These are phyloP conservation scores for Leucoraja ocellata DNA, from an alignment of 2,797 vertebrate species.

Conservation along the genomic window DNA sequence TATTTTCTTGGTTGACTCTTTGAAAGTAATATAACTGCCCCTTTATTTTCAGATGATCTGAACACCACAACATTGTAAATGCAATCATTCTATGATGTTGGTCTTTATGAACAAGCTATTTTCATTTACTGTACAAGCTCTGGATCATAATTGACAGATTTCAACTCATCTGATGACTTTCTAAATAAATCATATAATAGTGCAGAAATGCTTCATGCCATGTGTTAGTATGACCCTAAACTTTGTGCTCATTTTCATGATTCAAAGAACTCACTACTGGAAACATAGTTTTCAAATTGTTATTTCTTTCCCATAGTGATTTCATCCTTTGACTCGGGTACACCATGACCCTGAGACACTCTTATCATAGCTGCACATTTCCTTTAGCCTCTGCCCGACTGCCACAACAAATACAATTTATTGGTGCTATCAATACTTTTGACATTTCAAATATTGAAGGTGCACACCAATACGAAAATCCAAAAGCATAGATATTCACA, in stretches of 20 bases:
- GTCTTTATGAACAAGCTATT: not conserved
- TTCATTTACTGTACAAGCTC: not conserved
- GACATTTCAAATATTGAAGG: not conserved
- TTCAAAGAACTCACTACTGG: not conserved
- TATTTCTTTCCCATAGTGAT: not conserved
- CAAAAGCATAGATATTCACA: too few species aligned
- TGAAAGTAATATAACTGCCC: not conserved
- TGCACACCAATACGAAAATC: not conserved
- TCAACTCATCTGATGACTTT: not conserved
- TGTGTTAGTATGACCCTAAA: not conserved
- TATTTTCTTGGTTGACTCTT: not conserved
- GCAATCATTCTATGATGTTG: not conserved
- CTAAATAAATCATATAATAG: not conserved
- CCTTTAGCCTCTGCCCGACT: not conserved
- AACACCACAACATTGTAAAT: not conserved
- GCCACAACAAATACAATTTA: not conserved
- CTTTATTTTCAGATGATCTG: not conserved
- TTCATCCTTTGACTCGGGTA: not conserved
- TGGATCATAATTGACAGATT: not conserved
- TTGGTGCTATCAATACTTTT: not conserved
- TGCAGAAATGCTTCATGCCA: not conserved
- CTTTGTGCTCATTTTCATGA: not conserved
- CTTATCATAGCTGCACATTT: not conserved
- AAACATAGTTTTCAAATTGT: not conserved
- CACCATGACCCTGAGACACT: not conserved